Evolutionary conservation across 2,888 invertebrate genomes (phyloP), one percentile per base, ranked within the genome.

Genomic region (Pemphredon lugubris): DNA sequence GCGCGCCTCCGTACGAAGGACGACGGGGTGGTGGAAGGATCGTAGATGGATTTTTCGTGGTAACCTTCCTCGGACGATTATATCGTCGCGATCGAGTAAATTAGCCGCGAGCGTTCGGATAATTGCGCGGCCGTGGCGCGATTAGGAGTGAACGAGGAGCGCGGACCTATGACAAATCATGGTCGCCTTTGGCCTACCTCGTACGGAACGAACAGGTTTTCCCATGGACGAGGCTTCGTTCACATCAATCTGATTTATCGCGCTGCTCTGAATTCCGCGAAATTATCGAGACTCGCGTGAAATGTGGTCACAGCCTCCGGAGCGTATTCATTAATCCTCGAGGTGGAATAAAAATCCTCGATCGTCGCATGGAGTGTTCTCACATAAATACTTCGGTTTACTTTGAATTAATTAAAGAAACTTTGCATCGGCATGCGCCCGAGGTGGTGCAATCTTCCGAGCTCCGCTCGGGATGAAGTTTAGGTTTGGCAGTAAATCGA

Each of bases 161-260:
- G 59, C 59, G 58, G 42, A 63, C 70, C 77, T 83, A 84, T 83
- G 86, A 86, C 86, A 86, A 85, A 86, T 86, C 83, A 76, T 70
- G 66, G 30, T 48, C 20, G 45, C 53, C 40, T 64, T 69, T 60
- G 54, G 57, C 67, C 72, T 59, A 21, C 55, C 26, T 39, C 45
- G 40, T 37, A 53, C 53, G n/a, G 4, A 7, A 40, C 9, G 45
- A 59, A 57, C 69, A 23, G 64, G 69, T 69, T 73, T 83, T 85
- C 81, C 82, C 83, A 82, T 77, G 78, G 55, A 64, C 67, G 50
- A 40, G 47, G 69, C 64, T 72, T 70, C 76, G 75, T 83, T 75
- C 79, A 79, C 65, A 77, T 81, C 81, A 73, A 63, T 37, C 66
- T 83, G 83, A 85, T 86, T 86, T 86, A 86, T 84, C 77, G 72